Percentiles rank a stretch among this genome's conserved stretches.
phyloP scores from a whole-genome alignment of 1,140 invertebrate genomes.

The Lasioglossum albipes region DNA sequence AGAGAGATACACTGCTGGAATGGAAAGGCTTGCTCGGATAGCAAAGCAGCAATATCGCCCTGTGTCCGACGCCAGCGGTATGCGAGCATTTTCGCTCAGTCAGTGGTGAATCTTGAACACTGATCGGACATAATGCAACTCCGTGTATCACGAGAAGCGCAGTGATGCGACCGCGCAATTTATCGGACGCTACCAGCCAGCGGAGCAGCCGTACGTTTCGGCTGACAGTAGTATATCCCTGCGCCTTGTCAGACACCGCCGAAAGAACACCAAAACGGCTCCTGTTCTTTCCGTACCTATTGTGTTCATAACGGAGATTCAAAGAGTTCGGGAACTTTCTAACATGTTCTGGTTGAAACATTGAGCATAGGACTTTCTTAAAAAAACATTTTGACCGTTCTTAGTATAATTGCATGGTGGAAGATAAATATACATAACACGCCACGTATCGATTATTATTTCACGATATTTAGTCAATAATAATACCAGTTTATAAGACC shows the following conservation, averaged over 20 bases:
- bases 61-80: constrained; percentile 16
- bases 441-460: too few species aligned
- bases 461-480: too few species aligned
- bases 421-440: too few species aligned
- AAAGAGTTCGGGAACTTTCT: too few species aligned
- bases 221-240: constrained; percentile 15
- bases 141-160: constrained; percentile 18
- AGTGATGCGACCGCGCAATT: constrained; percentile 13
- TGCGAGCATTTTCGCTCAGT: constrained; percentile 15
- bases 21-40: constrained; percentile 41
- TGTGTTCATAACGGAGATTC: not conserved
- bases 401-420: too few species aligned
- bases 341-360: too few species aligned
- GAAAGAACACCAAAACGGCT: not conserved
- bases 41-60: constrained; percentile 26
- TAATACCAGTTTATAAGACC: too few species aligned
- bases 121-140: constrained; percentile 41
- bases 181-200: constrained; percentile 19
- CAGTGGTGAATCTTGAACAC: constrained; percentile 35
- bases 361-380: too few species aligned
- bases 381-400: too few species aligned
- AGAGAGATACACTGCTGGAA: constrained; percentile 50
- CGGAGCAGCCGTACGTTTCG: constrained; percentile 12
- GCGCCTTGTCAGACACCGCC: not conserved
- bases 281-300: not conserved